These are phyloP conservation scores for Phylloscopus whistleri DNA, from an alignment of 2,113 vertebrate genomes.

Conservation along the genomic window DNA sequence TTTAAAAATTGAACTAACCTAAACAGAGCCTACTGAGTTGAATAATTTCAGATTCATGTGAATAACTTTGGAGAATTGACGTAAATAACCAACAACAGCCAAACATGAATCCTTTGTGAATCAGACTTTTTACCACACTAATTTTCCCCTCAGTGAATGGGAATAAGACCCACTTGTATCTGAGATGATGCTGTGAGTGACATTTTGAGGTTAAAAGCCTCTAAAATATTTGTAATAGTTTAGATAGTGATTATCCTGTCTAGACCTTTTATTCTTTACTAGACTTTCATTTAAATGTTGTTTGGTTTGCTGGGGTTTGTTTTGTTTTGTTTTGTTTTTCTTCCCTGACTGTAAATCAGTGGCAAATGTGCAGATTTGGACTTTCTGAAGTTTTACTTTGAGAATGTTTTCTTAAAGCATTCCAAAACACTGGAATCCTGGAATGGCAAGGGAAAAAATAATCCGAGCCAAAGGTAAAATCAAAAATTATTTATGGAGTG, in stretches of 20 bases:
- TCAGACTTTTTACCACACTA: background rate
- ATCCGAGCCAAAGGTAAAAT: background rate
- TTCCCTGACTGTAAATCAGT: background rate
- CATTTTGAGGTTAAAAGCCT: constrained; percentile 24
- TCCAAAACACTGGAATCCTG: constrained; percentile 24
- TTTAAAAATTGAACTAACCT: background rate
- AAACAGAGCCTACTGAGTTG: background rate
- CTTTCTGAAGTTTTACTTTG: constrained; percentile 5
- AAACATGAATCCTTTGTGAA: background rate
- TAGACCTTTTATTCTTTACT: constrained; percentile 28
- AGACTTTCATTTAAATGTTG: constrained; percentile 13
- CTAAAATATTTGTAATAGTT: constrained; percentile 49
- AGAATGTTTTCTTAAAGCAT: constrained; percentile 16
- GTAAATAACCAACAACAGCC: background rate
- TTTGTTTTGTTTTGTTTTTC: background rate
- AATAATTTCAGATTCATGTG: background rate
- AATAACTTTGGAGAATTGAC: background rate
- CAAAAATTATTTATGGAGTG: background rate
- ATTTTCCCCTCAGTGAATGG: background rate
- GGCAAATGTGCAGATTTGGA: background rate
- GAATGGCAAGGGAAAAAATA: background rate
- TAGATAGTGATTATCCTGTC: constrained; percentile 27
- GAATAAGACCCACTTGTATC: background rate
- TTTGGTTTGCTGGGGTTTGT: too few species aligned
- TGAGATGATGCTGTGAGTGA: background rate